A percentile compares a stretch with the other conserved stretches of the same genome.
Evolutionary conservation across 2,797 vertebrate genomes (phyloP).

Genomic region (Eulemur rubriventer): DNA sequence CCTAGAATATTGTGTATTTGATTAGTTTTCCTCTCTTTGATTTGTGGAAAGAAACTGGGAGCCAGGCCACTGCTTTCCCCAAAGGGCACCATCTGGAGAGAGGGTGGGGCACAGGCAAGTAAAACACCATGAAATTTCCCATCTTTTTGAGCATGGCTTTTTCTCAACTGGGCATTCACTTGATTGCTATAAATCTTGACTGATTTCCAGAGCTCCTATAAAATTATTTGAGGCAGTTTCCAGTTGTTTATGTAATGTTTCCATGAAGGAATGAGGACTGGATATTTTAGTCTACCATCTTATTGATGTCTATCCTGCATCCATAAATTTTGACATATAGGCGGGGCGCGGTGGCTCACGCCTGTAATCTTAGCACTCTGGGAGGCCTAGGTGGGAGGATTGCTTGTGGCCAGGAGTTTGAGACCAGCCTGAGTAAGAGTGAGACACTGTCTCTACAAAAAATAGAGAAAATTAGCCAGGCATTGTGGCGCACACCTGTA

Average conservation of each 20-base stretch:
- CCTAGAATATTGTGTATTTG: background rate
- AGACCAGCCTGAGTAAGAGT: no score
- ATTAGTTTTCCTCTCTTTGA: background rate
- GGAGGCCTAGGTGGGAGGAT: no score
- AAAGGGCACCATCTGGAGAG: background rate
- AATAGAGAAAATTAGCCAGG: no score
- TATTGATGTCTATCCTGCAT: background rate
- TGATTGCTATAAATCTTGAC: background rate
- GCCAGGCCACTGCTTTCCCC: background rate
- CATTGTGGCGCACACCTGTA: no score
- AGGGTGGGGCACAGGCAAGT: background rate
- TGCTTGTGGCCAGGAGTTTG: no score
- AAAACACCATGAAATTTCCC: background rate
- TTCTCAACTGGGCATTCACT: background rate
- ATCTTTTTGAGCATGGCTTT: background rate
- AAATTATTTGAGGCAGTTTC: background rate
- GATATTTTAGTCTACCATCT: background rate
- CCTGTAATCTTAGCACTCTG: no score
- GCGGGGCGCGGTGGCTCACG: no score
- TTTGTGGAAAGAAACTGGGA: background rate
- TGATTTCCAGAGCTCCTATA: background rate
- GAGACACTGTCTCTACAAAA: no score
- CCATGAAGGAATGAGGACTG: background rate
- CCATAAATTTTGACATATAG: background rate
- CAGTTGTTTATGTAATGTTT: background rate